phyloP scores from a whole-genome alignment of 1,140 invertebrate genomes.

The Reticulitermes speratus region DNA sequence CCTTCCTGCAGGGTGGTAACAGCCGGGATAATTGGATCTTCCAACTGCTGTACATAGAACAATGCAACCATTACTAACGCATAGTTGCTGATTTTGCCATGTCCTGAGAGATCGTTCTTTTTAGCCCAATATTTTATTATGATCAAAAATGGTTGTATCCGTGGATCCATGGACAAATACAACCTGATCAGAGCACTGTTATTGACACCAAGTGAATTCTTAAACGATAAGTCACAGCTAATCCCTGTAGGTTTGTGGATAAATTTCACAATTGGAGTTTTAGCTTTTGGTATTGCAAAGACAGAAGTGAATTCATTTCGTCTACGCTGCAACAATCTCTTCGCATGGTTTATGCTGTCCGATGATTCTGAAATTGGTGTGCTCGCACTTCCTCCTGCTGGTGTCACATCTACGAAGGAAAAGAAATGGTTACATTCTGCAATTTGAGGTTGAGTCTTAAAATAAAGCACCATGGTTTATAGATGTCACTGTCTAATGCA shows the following conservation, averaged over 20 bases:
- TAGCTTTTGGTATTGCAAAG: conserved; percentile 60
- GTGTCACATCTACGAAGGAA: too few relatives aligned
- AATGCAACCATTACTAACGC: conserved; percentile 59
- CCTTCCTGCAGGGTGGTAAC: conserved; percentile 46
- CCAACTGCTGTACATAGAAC: conserved; percentile 62
- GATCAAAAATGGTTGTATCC: conserved; percentile 59
- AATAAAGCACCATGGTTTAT: too few relatives aligned
- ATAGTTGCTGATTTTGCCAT: conserved; percentile 59
- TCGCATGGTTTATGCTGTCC: background rate
- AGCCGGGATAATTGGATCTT: conserved; percentile 48
- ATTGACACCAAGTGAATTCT: conserved; percentile 60
- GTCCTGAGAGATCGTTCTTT: conserved; percentile 53
- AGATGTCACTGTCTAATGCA: too few relatives aligned
- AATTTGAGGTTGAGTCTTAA: too few relatives aligned
- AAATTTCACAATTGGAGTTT: conserved; percentile 72
- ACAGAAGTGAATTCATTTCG: conserved; percentile 53
- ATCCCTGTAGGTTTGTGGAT: conserved; percentile 54
- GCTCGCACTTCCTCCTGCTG: too few relatives aligned
- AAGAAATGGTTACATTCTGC: too few relatives aligned
- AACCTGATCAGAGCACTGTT: conserved; percentile 62
- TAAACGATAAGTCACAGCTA: conserved; percentile 69
- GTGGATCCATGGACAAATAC: conserved; percentile 55
- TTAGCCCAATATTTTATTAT: conserved; percentile 68
- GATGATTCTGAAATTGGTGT: background rate
- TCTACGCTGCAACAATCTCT: conserved; percentile 32